Evolutionary conservation across 2,797 vertebrate genomes (phyloP).

Genomic region (Aphelocoma californica): DNA sequence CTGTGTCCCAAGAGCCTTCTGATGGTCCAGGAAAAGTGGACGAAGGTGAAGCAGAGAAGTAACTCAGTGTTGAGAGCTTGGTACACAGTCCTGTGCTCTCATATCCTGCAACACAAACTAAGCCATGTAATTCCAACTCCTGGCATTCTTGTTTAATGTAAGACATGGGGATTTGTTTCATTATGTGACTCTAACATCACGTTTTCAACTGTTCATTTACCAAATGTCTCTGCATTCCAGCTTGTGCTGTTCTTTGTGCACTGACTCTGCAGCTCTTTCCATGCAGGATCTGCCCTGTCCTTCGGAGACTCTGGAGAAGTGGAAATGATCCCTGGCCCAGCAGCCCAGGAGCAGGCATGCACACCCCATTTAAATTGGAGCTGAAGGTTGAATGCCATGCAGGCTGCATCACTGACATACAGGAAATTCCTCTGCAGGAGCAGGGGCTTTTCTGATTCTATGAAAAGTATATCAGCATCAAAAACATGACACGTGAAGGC

Average conservation of each 20-base stretch:
- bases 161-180: neutral
- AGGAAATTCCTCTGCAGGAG: slow-evolving; percentile 2
- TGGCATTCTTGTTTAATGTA: neutral
- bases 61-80: neutral
- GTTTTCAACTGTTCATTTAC: neutral
- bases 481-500: neutral
- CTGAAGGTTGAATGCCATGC: neutral
- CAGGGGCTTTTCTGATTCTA: slow-evolving; percentile 19
- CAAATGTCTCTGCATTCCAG: neutral
- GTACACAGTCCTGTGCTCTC: fast-evolving
- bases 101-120: neutral
- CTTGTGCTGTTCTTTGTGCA: neutral
- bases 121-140: neutral
- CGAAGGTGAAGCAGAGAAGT: neutral
- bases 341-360: neutral
- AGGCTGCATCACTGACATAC: slow-evolving; percentile 26
- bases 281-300: neutral
- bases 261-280: neutral
- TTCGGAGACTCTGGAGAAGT: neutral
- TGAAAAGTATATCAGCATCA: neutral
- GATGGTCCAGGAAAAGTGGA: neutral
- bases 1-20: neutral
- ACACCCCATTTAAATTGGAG: neutral
- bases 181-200: neutral
- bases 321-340: neutral